phyloP scores from a whole-genome alignment of 2,888 invertebrate species.

The Lepidochrysops patricia region DNA sequence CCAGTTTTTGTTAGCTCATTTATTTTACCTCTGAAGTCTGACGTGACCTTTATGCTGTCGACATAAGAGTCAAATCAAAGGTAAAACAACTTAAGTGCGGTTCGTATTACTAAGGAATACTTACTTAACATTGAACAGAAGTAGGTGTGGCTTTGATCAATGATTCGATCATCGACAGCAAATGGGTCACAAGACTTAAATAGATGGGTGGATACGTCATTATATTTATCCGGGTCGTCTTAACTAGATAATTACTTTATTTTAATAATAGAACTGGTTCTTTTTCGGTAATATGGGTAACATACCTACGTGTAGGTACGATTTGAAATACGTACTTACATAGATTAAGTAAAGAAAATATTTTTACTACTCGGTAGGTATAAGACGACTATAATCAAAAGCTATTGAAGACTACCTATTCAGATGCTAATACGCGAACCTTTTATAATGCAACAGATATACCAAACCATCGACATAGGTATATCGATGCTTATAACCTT shows the following conservation, averaged over 20 bases:
- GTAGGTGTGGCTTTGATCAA: not conserved
- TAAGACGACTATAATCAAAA: no score
- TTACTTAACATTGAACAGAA: not conserved
- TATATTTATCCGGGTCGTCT: not conserved
- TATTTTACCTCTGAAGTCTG: not conserved
- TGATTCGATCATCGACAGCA: not conserved
- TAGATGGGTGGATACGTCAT: not conserved
- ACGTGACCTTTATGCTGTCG: not conserved
- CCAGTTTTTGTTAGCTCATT: slow-evolving; percentile 4
- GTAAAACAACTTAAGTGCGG: no score
- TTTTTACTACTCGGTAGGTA: no score
- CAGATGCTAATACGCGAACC: not conserved
- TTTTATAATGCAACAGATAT: not conserved
- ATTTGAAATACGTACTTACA: not conserved
- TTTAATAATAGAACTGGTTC: no score
- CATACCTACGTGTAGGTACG: no score
- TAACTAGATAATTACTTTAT: no score
- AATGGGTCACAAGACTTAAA: not conserved
- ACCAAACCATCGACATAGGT: no score
- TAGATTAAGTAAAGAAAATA: no score
- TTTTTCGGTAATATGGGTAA: no score
- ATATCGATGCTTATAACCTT: no score
- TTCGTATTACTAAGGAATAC: no score
- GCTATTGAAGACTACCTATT: not conserved
- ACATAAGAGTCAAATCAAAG: not conserved